phyloP scores from a whole-genome alignment of 2,113 vertebrate genomes.

The Apodemus sylvaticus region DNA sequence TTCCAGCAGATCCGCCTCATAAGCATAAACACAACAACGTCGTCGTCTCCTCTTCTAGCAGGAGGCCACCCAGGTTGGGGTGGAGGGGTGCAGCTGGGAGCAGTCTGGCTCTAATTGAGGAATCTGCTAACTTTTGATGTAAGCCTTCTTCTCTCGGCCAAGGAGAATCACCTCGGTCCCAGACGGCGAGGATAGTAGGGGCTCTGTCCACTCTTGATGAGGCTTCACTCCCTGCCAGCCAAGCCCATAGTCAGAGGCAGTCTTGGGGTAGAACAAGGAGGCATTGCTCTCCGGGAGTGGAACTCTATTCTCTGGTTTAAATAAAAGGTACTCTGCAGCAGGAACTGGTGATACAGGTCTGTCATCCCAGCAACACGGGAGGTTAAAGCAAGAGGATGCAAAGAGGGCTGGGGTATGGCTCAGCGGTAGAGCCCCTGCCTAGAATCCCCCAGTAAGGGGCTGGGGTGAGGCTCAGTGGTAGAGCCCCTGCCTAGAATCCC shows the following conservation, averaged over 20 bases:
- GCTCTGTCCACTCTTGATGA: not conserved
- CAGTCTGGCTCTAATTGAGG: conserved; percentile 78
- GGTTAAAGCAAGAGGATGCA: not conserved
- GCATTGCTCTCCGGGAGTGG: not conserved
- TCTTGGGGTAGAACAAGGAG: not conserved
- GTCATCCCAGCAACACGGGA: not conserved
- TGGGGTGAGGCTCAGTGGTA: not conserved
- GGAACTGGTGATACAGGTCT: not conserved
- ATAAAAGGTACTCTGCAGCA: not conserved
- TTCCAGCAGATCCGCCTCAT: conserved; percentile 80
- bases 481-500: not conserved
- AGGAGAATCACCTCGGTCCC: not conserved
- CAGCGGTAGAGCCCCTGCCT: not conserved
- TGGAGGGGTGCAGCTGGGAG: conserved; percentile 53
- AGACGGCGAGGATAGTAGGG: not conserved
- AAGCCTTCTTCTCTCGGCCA: not conserved
- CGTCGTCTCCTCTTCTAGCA: conserved; percentile 62
- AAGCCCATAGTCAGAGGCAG: not conserved
- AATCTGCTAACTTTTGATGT: conserved; percentile 49
- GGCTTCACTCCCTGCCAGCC: too few relatives aligned
- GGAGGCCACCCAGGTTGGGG: conserved; percentile 43
- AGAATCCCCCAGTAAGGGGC: too few relatives aligned
- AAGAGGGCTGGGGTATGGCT: too few relatives aligned
- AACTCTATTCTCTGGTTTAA: not conserved
- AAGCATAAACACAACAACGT: conserved; percentile 80